Conservation (phyloP, 2,797 vertebrate genomes). For the Phalanger gymnotis region DNA sequence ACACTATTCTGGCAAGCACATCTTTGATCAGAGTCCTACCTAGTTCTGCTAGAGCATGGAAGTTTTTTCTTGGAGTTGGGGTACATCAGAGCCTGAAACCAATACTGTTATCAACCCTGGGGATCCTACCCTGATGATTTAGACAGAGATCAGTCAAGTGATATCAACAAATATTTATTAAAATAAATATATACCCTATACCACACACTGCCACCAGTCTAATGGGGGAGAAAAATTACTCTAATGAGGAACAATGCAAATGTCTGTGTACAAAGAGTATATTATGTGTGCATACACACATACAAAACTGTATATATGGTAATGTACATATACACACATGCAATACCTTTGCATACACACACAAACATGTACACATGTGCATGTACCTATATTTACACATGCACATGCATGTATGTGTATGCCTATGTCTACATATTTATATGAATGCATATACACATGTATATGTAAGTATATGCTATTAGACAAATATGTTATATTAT, state of each 20-base stretch:
- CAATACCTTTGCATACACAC: background rate
- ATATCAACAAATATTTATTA: background rate
- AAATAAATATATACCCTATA: background rate
- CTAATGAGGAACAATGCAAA: background rate
- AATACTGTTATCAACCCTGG: background rate
- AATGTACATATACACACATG: too few species aligned
- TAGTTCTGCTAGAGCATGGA: background rate
- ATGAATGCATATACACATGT: background rate
- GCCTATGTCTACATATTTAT: background rate
- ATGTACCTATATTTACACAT: too few species aligned
- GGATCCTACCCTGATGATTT: background rate
- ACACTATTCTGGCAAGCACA: background rate
- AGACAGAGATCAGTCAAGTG: background rate
- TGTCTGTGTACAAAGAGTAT: background rate
- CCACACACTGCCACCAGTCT: background rate
- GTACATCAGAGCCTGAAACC: background rate
- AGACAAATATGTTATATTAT: background rate
- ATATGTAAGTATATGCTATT: background rate
- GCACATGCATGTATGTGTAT: background rate
- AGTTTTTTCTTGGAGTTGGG: background rate
- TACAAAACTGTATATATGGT: too few species aligned
- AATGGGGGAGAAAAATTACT: background rate
- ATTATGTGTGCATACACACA: background rate
- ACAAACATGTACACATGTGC: background rate
- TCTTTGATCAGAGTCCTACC: background rate